Conservation (phyloP, 2,888 invertebrate genomes). For the Pollenia amentaria region DNA sequence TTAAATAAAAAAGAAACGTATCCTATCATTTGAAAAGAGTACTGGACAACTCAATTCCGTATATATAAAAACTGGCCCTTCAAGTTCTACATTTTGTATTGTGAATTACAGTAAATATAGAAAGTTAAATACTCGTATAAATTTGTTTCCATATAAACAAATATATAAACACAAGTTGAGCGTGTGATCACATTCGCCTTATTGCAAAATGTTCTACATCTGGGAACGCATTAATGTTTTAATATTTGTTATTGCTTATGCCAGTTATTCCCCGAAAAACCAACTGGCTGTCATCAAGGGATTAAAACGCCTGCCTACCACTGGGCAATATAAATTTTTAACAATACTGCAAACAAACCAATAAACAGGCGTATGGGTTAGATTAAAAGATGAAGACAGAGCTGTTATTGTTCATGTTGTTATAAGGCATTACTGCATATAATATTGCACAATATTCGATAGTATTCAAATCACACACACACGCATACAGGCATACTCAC, state of each 20-base stretch:
- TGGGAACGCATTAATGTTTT: conserved; percentile 20
- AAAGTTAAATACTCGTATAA: too few relatives aligned
- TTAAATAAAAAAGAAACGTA: too few relatives aligned
- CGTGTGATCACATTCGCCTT: neutral
- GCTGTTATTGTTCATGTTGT: conserved; percentile 57
- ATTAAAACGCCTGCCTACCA: conserved; percentile 61
- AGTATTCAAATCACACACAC: conserved; percentile 15
- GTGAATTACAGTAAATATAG: too few relatives aligned
- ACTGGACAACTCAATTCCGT: too few relatives aligned
- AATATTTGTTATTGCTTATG: conserved; percentile 38
- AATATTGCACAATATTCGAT: conserved; percentile 54
- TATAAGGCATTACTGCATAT: conserved; percentile 59
- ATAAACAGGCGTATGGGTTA: neutral
- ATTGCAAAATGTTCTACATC: neutral
- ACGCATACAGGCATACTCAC: neutral
- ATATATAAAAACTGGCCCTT: too few relatives aligned
- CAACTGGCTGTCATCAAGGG: conserved; percentile 63
- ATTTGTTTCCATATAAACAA: neutral
- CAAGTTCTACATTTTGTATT: too few relatives aligned
- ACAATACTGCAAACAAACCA: neutral
- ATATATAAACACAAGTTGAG: neutral
- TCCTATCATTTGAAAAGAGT: too few relatives aligned
- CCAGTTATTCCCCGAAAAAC: conserved; percentile 22
- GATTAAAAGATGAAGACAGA: neutral
- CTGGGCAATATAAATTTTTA: conserved; percentile 13